Evolutionary conservation across 2,113 vertebrate species (phyloP).

Genomic region (Ifrita kowaldi): DNA sequence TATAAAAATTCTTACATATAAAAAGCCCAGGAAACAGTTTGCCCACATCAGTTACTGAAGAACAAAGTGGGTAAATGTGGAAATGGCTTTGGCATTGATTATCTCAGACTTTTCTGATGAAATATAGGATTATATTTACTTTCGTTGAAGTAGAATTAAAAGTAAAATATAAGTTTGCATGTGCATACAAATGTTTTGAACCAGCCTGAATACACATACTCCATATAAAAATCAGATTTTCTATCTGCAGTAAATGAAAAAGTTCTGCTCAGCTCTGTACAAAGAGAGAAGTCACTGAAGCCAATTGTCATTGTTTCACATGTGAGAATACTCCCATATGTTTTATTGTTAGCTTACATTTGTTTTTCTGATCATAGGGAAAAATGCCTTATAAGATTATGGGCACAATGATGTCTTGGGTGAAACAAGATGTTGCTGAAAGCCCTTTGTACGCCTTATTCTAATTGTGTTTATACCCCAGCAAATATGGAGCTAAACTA

Average conservation of each 20-base stretch:
- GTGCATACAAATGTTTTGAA: background rate
- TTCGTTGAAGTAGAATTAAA: background rate
- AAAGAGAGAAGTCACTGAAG: background rate
- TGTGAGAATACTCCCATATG: background rate
- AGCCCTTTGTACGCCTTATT: constrained; percentile 6
- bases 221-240: background rate
- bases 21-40: background rate
- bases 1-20: background rate
- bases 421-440: constrained; percentile 11
- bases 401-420: background rate
- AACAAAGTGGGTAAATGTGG: background rate
- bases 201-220: background rate
- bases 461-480: background rate
- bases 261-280: background rate
- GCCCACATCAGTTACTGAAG: background rate
- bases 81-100: background rate
- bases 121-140: background rate
- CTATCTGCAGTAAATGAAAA: background rate
- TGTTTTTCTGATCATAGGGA: background rate
- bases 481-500: background rate
- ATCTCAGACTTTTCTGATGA: background rate
- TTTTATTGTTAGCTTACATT: background rate
- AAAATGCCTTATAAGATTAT: background rate
- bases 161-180: background rate
- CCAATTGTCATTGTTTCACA: background rate